phyloP scores from a whole-genome alignment of 1,140 invertebrate species.

The Trachelipus rathkii region DNA sequence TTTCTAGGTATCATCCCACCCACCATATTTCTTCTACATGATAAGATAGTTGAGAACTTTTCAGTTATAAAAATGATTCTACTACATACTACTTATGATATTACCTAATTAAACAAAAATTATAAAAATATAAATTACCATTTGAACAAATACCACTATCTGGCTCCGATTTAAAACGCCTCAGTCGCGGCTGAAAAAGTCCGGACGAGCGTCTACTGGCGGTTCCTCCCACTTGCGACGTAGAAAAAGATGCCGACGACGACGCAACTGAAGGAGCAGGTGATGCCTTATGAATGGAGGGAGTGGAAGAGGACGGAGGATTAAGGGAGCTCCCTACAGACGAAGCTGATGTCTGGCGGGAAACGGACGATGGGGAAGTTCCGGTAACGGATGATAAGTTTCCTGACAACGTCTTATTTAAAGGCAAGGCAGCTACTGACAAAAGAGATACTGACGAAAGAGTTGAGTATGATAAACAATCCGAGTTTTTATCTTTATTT shows the following conservation, averaged over 20 bases:
- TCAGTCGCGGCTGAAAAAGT: background rate
- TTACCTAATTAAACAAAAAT: too few species aligned
- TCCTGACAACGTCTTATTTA: background rate
- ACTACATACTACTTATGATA: too few species aligned
- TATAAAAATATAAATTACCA: background rate
- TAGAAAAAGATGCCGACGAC: constrained; percentile 2
- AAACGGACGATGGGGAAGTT: constrained; percentile 33
- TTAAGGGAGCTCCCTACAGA: constrained; percentile 13
- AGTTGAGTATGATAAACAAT: background rate
- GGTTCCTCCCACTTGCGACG: background rate
- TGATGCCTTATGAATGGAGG: background rate
- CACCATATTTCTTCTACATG: too few species aligned
- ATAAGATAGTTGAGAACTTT: too few species aligned
- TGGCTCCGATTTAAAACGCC: background rate
- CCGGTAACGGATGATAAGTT: constrained; percentile 14
- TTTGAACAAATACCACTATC: background rate
- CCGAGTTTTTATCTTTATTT: too few species aligned
- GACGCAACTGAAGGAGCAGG: background rate
- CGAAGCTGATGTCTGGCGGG: constrained; percentile 25
- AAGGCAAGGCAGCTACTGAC: background rate
- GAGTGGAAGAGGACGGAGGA: background rate
- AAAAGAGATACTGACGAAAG: background rate
- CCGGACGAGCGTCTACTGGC: background rate
- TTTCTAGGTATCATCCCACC: too few species aligned
- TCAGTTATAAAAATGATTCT: too few species aligned